Percentiles rank a stretch among this genome's conserved stretches.
phyloP scores from a whole-genome alignment of 2,888 invertebrate species.

The Drosophila ezoana region DNA sequence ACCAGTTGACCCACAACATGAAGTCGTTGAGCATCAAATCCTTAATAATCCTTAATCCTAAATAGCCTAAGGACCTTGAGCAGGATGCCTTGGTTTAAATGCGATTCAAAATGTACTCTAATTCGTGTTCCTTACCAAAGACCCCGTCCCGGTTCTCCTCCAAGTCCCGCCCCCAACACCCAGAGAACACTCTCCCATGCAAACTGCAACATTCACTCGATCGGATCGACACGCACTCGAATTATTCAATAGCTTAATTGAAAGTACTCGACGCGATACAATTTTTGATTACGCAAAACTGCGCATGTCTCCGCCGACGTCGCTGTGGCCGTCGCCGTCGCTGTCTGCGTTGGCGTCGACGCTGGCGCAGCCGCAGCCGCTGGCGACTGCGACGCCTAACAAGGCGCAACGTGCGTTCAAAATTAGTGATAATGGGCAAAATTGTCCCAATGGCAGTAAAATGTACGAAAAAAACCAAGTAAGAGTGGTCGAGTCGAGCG shows the following conservation, averaged over 20 bases:
- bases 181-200: conserved; percentile 35
- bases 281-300: conserved; percentile 76
- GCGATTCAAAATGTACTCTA: too few species aligned
- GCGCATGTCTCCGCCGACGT: conserved; percentile 54
- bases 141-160: not conserved
- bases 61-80: not conserved
- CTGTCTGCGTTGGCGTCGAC: conserved; percentile 21
- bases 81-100: too few species aligned
- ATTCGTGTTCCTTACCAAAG: too few species aligned
- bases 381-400: conserved; percentile 60
- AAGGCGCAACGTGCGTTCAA: conserved; percentile 67
- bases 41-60: too few species aligned
- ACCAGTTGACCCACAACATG: too few species aligned
- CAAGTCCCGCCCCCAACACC: not conserved
- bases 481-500: not conserved
- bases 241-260: conserved; percentile 81
- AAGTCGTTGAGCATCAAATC: too few species aligned
- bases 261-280: conserved; percentile 76
- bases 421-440: conserved; percentile 81
- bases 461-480: conserved; percentile 16
- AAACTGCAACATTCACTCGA: conserved; percentile 62
- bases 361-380: conserved; percentile 22
- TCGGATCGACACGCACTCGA: conserved; percentile 57
- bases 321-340: conserved; percentile 6
- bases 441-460: conserved; percentile 75